Base-by-base conservation (phyloP, 2,113 vertebrate genomes). In the Malurus melanocephalus region DNA sequence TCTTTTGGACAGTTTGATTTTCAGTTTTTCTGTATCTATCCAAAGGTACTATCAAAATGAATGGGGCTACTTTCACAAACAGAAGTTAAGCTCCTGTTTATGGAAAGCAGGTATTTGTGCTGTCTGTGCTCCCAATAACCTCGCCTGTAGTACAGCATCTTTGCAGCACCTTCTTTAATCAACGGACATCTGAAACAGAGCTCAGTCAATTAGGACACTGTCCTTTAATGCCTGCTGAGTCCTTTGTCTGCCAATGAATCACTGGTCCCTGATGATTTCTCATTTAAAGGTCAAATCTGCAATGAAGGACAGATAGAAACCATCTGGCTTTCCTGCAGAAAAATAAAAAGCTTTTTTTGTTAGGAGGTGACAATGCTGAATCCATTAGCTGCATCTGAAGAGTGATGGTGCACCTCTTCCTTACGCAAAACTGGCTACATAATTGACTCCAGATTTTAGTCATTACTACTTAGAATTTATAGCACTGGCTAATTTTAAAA, bases 221-320 rank as follows among this genome's bases (percentile, higher is more conserved):
- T 80, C 33, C 85, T 91, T 75, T 85, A 86, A 87, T 59, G 57
- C 69, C 81, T 87, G 71, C 81, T 7, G 64, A 94, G 84, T 87
- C 87, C 74, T 93, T 95, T 93, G 68, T 92, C 82, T 10, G 6
- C 51, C 53, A 78, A 53, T 92, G 87, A 90, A 93, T 95, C 81
- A 88, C 48, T 5, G 45, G 80, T 90, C 93, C 86, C 84, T 82
- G 38, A 69, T 90, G 85, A 92, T 87, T 84, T 89, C 94, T 80
- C 94, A 93, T 93, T 92, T 88, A 95, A 96, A 95, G 94, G 85
- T 95, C 90, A 91, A 59, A 91, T 86, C 66, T 90, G 52, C 69
- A 84, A 87, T 65, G 75, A 92, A 92, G 91, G 83, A 93, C 87
- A 90, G 72, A 94, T 1, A 83, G 78, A 84, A 94, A 43, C 76